Conservation (phyloP, 2,113 vertebrate species). For the Sporophila hypoxantha region DNA sequence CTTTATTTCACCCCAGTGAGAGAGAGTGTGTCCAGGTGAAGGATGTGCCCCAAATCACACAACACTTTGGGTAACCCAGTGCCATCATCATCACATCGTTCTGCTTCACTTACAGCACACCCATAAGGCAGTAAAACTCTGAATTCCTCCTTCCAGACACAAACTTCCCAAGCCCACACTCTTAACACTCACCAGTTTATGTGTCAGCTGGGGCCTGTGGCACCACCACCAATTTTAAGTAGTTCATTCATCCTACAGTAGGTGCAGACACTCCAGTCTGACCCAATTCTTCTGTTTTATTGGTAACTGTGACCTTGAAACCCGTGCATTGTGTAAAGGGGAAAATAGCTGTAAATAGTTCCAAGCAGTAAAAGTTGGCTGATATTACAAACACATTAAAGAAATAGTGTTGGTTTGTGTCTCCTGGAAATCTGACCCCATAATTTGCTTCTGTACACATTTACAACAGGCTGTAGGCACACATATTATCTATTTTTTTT, state of each 20-base stretch:
- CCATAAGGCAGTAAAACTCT: background rate
- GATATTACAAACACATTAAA: background rate
- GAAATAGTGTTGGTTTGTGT: background rate
- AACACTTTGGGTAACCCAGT: background rate
- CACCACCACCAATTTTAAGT: background rate
- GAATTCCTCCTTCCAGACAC: background rate
- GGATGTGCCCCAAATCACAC: background rate
- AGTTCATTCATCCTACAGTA: background rate
- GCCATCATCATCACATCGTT: fast-evolving
- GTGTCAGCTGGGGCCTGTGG: fast-evolving
- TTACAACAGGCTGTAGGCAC: background rate
- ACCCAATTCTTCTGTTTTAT: background rate
- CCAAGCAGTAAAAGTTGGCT: background rate
- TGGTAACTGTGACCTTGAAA: background rate
- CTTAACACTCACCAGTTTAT: background rate
- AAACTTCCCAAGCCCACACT: background rate
- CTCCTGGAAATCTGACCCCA: background rate
- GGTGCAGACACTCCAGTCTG: background rate
- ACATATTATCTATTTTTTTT: background rate
- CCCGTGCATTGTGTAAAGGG: background rate
- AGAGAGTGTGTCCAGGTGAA: background rate
- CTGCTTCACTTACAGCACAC: background rate
- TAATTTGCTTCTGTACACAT: background rate
- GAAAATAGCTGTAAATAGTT: background rate
- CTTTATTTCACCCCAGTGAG: background rate